A percentile compares a stretch with the other conserved stretches of the same genome.
Evolutionary conservation across 23 tunicate genomes (phyloP).

Genomic region (Phallusia fumigata): DNA sequence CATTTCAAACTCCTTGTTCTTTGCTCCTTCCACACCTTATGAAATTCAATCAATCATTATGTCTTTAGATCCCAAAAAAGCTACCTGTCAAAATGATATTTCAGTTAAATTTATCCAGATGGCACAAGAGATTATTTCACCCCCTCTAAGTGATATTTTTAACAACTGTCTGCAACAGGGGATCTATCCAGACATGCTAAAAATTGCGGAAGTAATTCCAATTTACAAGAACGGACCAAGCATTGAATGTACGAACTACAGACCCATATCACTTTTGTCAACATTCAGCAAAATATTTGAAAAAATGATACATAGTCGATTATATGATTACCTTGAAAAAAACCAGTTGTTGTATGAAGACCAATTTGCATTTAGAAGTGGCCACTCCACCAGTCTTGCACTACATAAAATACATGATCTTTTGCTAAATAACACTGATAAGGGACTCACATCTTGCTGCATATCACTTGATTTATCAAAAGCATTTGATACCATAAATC

Average conservation of each 20-base stretch:
- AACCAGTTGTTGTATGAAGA: neutral
- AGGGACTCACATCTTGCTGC: neutral
- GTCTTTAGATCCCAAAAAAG: constrained; percentile 1
- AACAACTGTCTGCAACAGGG: constrained; percentile 20
- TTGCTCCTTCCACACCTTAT: neutral
- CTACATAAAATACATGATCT: neutral
- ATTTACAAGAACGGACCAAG: constrained; percentile 1
- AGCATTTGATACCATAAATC: constrained; percentile 34
- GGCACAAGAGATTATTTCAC: constrained; percentile 1
- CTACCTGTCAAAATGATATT: neutral
- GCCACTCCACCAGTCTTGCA: constrained; percentile 17
- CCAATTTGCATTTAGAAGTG: constrained; percentile 30
- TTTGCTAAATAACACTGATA: neutral
- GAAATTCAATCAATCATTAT: neutral
- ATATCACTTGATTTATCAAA: constrained; percentile 18
- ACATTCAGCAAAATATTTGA: constrained; percentile 26
- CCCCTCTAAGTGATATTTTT: constrained; percentile 10
- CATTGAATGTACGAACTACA: constrained; percentile 4
- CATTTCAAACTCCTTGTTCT: neutral
- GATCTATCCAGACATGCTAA: constrained; percentile 14
- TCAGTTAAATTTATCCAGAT: constrained; percentile 16
- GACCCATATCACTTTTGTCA: constrained; percentile 21
- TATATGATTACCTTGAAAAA: neutral
- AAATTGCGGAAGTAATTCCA: constrained; percentile 22
- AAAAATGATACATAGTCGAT: constrained; percentile 6